Evolutionary conservation across 2,113 vertebrate genomes (phyloP), one percentile per base, ranked within the genome.

Genomic region (Muscicapa adusta): DNA sequence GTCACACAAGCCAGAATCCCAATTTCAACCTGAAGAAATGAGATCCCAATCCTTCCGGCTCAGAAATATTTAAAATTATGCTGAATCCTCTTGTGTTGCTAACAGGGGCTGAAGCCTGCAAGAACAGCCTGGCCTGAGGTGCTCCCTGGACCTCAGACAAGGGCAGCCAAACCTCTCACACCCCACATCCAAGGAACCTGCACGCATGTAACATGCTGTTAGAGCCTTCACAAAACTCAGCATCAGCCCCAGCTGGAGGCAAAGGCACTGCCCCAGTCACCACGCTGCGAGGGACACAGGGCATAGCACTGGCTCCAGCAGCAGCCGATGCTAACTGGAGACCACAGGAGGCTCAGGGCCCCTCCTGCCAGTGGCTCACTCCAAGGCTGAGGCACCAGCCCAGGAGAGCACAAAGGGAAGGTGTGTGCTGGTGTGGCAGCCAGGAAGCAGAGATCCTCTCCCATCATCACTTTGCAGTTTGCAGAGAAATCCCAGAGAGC

Each of bases 401-500:
- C 83, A 77, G 58, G 48, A 25, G 36, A 76, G 29, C 79, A 82
- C 51, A 79, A 94, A 85, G 83, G 58, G 51, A 71, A 62, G 42
- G 45, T 43, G 63, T 2, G 3, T 45, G 48, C 11, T n/a, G 34
- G 5, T 3, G 1, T 3, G 0, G 72, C 43, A 71, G 77, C 33
- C 4, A 1, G 23, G 42, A 68, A 83, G 29, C 43, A 51, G 60
- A 70, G 51, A 76, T 34, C 61, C 10, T 74, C 76, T 80, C 53
- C 58, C 77, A 19, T 34, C 29, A 1, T 10, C 70, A 24, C 76
- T 73, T 28, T 6, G 40, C 81, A 81, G 68, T 22, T 87, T 0
- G 0, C 58, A 73, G 36, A 73, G 71, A 93, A 96, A 96, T 83
- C 85, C 89, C 81, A 42, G 71, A 2, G 58, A 85, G 91, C 70